Percentiles rank a stretch among this genome's conserved stretches.
phyloP scores from a whole-genome alignment of 2,888 invertebrate genomes.

The Pelosia muscerda region DNA sequence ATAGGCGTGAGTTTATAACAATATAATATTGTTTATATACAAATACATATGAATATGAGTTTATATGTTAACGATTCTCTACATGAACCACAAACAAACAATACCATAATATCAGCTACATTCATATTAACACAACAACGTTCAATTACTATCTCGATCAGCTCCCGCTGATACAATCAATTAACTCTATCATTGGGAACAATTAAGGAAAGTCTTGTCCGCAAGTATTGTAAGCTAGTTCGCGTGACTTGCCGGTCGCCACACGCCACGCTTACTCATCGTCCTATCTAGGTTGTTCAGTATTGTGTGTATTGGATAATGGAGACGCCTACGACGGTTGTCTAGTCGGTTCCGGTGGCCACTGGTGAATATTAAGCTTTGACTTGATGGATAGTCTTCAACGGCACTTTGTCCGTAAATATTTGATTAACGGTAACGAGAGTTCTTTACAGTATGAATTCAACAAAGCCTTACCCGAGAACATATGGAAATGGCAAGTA shows the following conservation, averaged over 20 bases:
- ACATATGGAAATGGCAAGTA: neutral
- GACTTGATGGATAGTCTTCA: neutral
- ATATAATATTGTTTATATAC: too few relatives aligned
- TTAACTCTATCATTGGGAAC: conserved; percentile 37
- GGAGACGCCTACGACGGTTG: conserved; percentile 9
- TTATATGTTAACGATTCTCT: neutral
- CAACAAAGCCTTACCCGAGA: too few relatives aligned
- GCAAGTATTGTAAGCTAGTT: conserved; percentile 33
- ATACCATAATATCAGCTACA: neutral
- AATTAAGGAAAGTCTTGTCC: conserved; percentile 40
- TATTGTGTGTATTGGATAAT: conserved; percentile 12
- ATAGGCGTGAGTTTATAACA: too few relatives aligned
- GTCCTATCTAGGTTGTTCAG: neutral
- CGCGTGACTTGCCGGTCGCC: conserved; percentile 12
- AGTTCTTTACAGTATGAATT: neutral
- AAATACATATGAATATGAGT: too few relatives aligned
- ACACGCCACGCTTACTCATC: conserved; percentile 21
- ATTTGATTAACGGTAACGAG: neutral
- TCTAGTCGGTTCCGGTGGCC: conserved; percentile 21
- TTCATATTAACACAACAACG: neutral
- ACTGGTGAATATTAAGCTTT: conserved; percentile 12
- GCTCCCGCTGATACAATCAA: conserved; percentile 14
- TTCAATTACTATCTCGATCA: conserved; percentile 13
- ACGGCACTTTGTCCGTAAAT: neutral
- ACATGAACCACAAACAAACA: neutral